A percentile compares a stretch with the other conserved stretches of the same genome.
Evolutionary conservation across 2,113 vertebrate species (phyloP).

Genomic region (Carlito syrichta): DNA sequence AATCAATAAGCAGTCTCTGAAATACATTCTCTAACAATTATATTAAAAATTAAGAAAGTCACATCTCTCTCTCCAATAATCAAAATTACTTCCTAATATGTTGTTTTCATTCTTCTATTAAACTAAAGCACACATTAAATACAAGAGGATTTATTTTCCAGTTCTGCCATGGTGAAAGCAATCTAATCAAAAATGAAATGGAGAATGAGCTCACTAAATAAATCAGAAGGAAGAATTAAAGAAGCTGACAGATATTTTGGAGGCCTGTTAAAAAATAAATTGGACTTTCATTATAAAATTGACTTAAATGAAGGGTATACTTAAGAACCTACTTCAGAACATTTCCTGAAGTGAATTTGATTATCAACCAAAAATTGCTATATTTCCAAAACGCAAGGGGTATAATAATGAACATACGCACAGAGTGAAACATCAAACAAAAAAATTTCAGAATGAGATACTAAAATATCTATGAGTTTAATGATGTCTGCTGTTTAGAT

Average conservation of each 20-base stretch:
- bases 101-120: constrained; percentile 42
- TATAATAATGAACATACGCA: neutral
- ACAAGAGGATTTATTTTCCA: constrained; percentile 52
- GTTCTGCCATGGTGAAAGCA: constrained; percentile 21
- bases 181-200: constrained; percentile 65
- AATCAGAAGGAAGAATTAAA: constrained; percentile 60
- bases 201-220: constrained; percentile 45
- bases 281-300: constrained; percentile 43
- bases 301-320: constrained; percentile 38
- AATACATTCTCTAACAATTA: constrained; percentile 31
- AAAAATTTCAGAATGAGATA: neutral
- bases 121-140: constrained; percentile 46
- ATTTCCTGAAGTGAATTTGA: constrained; percentile 42
- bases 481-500: neutral
- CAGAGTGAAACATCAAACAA: neutral
- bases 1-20: neutral
- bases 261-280: constrained; percentile 51
- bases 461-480: neutral
- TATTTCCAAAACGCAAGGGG: neutral
- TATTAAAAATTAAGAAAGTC: constrained; percentile 41
- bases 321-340: constrained; percentile 33
- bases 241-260: constrained; percentile 32
- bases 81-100: constrained; percentile 47
- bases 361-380: neutral
- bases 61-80: neutral